These are phyloP conservation scores for Nibea albiflora DNA, from an alignment of 2,113 vertebrate species.

Conservation along the genomic window DNA sequence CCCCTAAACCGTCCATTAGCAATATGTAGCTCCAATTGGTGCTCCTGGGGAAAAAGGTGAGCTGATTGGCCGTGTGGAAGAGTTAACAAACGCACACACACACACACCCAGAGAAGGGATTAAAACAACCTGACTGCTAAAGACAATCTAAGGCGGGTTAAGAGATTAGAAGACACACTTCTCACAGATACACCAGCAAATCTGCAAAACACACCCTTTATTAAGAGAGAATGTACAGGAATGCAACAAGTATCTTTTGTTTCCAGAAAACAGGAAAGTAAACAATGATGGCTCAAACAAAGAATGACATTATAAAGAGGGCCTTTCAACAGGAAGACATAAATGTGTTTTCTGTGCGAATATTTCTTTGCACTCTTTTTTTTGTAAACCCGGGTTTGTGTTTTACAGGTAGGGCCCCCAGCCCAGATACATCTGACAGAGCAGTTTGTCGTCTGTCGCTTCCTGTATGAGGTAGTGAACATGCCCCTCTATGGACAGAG, in stretches of 20 bases:
- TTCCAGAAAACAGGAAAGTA: constrained; percentile 48
- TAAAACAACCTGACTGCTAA: constrained; percentile 51
- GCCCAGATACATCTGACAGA: constrained; percentile 98
- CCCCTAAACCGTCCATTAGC: neutral
- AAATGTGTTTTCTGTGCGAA: neutral
- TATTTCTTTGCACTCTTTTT: neutral
- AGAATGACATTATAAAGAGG: neutral
- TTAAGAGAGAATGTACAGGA: constrained; percentile 42
- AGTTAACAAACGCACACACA: neutral
- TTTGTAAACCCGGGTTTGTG: neutral
- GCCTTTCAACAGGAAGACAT: neutral
- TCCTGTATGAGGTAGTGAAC: constrained; percentile 98
- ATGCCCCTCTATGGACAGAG: constrained; percentile 97
- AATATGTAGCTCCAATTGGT: constrained; percentile 24
- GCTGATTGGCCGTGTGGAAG: constrained; percentile 27
- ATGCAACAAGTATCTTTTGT: neutral
- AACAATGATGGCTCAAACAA: constrained; percentile 8
- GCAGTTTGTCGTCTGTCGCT: constrained; percentile 92
- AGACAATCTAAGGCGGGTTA: constrained; percentile 60
- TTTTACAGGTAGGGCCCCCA: constrained; percentile 96
- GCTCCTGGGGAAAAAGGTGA: constrained; percentile 13
- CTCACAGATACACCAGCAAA: constrained; percentile 1
- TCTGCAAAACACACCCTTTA: constrained; percentile 54
- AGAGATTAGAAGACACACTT: constrained; percentile 61
- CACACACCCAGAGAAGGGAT: constrained; percentile 26